phyloP scores from a whole-genome alignment of 2,888 invertebrate genomes.

The Cheilosia variabilis region DNA sequence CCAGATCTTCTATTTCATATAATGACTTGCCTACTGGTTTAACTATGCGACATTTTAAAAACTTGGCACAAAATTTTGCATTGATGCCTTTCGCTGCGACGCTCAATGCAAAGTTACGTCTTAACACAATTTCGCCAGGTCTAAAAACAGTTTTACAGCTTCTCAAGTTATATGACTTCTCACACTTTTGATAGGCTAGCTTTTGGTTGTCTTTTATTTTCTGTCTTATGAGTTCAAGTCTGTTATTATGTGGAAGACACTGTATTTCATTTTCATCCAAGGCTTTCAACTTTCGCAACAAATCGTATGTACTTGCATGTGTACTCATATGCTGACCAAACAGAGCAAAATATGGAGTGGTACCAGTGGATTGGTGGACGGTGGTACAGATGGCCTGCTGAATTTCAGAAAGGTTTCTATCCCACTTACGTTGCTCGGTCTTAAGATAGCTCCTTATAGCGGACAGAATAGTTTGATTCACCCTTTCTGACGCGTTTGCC shows the following conservation, averaged over 20 bases:
- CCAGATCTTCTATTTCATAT: background rate
- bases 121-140: background rate
- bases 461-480: constrained; percentile 2
- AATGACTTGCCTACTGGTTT: background rate
- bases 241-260: background rate
- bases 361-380: background rate
- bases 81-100: background rate
- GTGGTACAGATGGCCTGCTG: background rate
- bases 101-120: background rate
- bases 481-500: constrained; percentile 10
- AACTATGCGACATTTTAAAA: background rate
- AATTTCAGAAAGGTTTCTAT: background rate
- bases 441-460: constrained; percentile 1
- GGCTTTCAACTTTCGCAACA: background rate
- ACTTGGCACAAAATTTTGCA: background rate
- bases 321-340: background rate
- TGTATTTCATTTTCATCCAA: background rate
- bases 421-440: background rate
- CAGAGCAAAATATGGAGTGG: background rate
- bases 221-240: no score
- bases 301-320: background rate
- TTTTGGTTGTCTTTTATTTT: no score
- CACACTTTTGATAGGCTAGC: background rate
- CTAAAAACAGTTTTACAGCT: background rate
- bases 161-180: constrained; percentile 12